Percentiles rank a stretch among this genome's conserved stretches.
Evolutionary conservation across 92 coral and sea anemone species (phyloP).

Genomic region (Scolanthus callimorphus): DNA sequence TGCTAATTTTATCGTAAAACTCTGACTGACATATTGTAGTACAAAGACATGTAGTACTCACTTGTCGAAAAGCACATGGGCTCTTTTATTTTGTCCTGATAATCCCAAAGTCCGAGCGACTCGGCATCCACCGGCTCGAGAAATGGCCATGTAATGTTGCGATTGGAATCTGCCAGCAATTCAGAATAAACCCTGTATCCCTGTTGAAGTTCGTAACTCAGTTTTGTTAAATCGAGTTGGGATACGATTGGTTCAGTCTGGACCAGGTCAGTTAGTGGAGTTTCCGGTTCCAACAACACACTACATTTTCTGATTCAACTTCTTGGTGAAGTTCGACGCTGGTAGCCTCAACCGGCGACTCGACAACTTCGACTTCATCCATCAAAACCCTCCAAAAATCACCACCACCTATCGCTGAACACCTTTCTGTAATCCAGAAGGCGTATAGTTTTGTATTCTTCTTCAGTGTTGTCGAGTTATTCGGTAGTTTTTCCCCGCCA

Average conservation of each 20-base stretch:
- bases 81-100: slow-evolving; percentile 79
- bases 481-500: slow-evolving; percentile 24
- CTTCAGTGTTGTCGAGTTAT: slow-evolving; percentile 14
- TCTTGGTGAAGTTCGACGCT: slow-evolving; percentile 27
- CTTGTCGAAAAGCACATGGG: slow-evolving; percentile 94
- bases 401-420: slow-evolving; percentile 19
- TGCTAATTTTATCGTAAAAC: too few species aligned
- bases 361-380: slow-evolving; percentile 38
- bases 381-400: slow-evolving; percentile 10
- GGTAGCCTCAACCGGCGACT: slow-evolving; percentile 31
- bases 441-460: slow-evolving; percentile 6
- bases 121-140: slow-evolving; percentile 94
- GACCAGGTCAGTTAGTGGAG: slow-evolving; percentile 28
- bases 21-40: too few species aligned
- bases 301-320: slow-evolving; percentile 25
- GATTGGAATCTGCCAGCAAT: slow-evolving; percentile 75
- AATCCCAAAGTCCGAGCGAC: slow-evolving; percentile 92
- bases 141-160: slow-evolving; percentile 92
- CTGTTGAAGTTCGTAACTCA: slow-evolving; percentile 89
- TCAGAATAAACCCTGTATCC: slow-evolving; percentile 88
- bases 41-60: too few species aligned
- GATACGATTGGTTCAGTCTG: slow-evolving; percentile 39
- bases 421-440: not conserved
- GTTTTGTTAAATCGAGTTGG: slow-evolving; percentile 64
- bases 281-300: slow-evolving; percentile 54